Evolutionary conservation across 2,888 invertebrate genomes (phyloP), one percentile per base, ranked within the genome.

Genomic region (Ophion ventricosus): DNA sequence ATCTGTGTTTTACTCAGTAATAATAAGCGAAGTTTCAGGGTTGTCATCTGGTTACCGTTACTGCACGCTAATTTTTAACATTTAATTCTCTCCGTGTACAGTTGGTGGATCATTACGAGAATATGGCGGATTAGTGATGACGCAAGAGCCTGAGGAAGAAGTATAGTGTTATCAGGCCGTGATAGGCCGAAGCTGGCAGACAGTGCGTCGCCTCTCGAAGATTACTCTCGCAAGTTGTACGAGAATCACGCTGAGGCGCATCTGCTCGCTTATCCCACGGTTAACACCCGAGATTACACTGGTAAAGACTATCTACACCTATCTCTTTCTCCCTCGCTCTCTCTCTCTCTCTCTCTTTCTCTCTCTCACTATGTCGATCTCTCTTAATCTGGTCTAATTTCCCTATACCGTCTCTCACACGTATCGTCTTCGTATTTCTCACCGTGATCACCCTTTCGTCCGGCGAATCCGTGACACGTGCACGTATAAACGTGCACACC

Each of bases 361-460:
- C 14, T 43, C 8, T 61, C 43, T 67, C 67, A 11, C 26, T 43
- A 35, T 20, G 10, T 40, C 7, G 20, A 49, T 56, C 20, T n/a
- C 69, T 69, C 59, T 72, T 29, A 40, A 59, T 82, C 70, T 79
- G 25, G 29, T 29, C 26, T 23, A 54, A 73, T 79, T 73, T 80
- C 77, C 82, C 70, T 80, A 73, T 80, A 17, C 25, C 20, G 11
- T 59, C 49, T 40, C 77, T 83, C 67, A 70, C 76, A 35, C 73
- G 29, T 59, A 61, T 81, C 77, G 43, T 74, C 76, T 64, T 61
- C 69, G 11, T 40, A 69, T 80, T 84, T 84, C 81, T 49, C 59
- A 69, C 74, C 59, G 72, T 70, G 69, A 69, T 64, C 72, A 57
- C 56, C n/a, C 64, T 43, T 57, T 43, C 57, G 11, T 76, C 81